Base-by-base conservation (phyloP, 2,797 vertebrate species). In the Gambelia wislizenii region DNA sequence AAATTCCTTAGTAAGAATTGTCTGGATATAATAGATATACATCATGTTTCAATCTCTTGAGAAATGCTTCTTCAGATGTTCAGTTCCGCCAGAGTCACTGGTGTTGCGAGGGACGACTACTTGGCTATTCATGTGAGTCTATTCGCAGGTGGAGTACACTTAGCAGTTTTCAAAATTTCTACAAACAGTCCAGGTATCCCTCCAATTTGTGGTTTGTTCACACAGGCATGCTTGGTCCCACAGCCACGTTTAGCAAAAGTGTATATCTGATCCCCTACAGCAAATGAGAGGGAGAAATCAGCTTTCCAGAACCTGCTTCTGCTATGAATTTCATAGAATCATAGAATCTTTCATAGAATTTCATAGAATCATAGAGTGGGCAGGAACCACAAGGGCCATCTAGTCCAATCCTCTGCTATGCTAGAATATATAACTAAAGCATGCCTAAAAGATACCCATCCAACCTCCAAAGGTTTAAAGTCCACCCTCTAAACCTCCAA, bases 221-320 rank as follows among this genome's bases (percentile, higher is more conserved):
- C 10, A 47, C 86, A 87, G 39, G 64, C 36, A 0, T 2, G 12
- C 22, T 47, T 87, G 67, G 36, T 87, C 6, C 67, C 86, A 36
- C 86, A 87, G 67, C 86, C 86, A 6, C 86, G 30, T 39, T 87
- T 81, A 16, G 77, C 30, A n/a, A 42, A 56, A 3, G 3, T 59
- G 20, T 81, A 44, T 30, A 74, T 2, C 10, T 59, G 16, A 10
- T 80, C 20, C 25, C 69, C 86, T 87, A 69, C 0, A 61, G 52
- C 25, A 61, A 59, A 25, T 22, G 33, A 33, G 72, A 27, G 8
- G 64, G 39, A 10, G 1, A 47, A 20, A 33, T 79, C 49, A 79
- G 16, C 25, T 47, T 44, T 47, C 30, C 22, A 25, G 42, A 75
- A 8, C 22, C 3, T 25, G 6, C 42, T 20, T 44, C 39, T 3